Base-by-base conservation (phyloP, 2,113 vertebrate genomes). In the Gila orcuttii region DNA sequence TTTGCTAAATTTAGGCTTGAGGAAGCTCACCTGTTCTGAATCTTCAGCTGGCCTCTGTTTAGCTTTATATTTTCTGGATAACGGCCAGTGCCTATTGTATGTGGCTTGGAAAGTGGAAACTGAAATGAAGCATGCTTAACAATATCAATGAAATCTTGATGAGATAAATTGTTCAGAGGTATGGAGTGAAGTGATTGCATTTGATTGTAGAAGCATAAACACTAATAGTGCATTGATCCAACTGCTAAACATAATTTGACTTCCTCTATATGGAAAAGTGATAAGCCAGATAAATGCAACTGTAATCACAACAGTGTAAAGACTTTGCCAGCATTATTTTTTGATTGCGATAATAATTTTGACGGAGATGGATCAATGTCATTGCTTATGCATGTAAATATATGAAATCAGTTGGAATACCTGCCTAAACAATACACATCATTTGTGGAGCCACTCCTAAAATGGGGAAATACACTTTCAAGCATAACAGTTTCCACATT, bases 21-120 rank as follows among this genome's bases (percentile, higher is more conserved):
- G 39, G 83, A 77, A 31, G 66, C 83, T 91, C 90, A 91, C 89
- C 90, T 91, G 90, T 85, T 86, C 68, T 28, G 75, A 69, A 42
- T 79, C 57, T 69, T 87, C 89, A 90, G 88, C 86, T 90, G 88
- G 76, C 74, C 81, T 76, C 64, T 88, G 50, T 88, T 88, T 80
- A 77, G 15, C 23, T 23, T 39, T 86, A 85, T 84, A 52, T 75
- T 25, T 17, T 71, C 82, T 75, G 84, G 75, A 79, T n/a, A 21
- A 5, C 6, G 25, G 62, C 83, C 83, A 82, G 6, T 45, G 60
- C 6, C 55, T 47, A 85, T 78, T 88, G 88, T 89, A n/a, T 36
- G 25, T 31, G 28, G n/a, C 69, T 76, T 42, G 62, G n/a, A 62
- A 83, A 78, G 10, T 17, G n/a, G 31, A 73, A 74, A n/a, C 23